phyloP scores from a whole-genome alignment of 1,140 invertebrate species.

The Popillia japonica region DNA sequence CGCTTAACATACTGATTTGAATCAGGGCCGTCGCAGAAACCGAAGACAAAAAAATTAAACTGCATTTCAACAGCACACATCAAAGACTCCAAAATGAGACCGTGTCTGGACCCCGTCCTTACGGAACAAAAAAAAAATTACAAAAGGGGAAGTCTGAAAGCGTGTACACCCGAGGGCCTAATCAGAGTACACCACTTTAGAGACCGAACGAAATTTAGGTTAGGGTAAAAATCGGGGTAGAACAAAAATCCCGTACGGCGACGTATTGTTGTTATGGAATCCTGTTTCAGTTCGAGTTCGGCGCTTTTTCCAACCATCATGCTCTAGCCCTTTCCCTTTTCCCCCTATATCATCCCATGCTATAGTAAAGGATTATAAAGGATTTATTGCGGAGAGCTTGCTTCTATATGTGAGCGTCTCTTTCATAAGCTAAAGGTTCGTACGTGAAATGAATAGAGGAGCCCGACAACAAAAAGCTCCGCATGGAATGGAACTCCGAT shows the following conservation, averaged over 20 bases:
- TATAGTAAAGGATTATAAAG: constrained; percentile 1
- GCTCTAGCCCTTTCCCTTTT: not conserved
- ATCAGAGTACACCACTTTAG: not conserved
- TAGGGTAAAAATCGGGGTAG: not conserved
- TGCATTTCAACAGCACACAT: no score
- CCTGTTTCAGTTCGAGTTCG: not conserved
- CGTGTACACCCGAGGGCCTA: not conserved
- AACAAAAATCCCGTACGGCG: not conserved
- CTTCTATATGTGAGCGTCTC: not conserved
- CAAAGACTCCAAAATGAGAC: no score
- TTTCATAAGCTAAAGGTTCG: not conserved
- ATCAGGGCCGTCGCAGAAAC: no score
- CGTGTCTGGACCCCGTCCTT: no score
- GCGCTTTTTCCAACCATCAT: not conserved
- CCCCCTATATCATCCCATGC: not conserved
- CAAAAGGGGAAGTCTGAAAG: not conserved
- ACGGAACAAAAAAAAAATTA: not conserved
- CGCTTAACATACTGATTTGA: no score
- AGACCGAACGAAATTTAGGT: not conserved
- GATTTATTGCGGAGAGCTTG: not conserved
- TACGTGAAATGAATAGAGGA: not conserved
- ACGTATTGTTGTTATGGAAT: not conserved
- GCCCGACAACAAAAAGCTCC: not conserved
- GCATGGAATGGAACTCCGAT: not conserved
- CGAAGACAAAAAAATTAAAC: no score